Base-by-base conservation (phyloP, 2,888 invertebrate species). In the Pammene fasciana region DNA sequence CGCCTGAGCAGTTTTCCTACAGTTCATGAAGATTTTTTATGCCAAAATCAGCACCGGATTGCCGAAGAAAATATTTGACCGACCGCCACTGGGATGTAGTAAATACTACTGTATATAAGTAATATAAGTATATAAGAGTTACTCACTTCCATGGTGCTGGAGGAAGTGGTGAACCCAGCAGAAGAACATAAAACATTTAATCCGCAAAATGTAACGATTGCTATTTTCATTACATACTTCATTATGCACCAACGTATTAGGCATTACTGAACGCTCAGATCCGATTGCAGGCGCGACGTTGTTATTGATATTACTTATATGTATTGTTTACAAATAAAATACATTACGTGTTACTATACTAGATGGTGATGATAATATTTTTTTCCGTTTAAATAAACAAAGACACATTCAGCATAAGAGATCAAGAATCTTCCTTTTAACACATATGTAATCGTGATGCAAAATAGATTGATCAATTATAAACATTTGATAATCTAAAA, bases 271-370 rank as follows among this genome's bases (percentile, higher is more conserved):
- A 45, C 3, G 54, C 54, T 38, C 5, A 10, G 16, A 61, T 41
- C 50, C 9, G 36, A 48, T 0, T 1, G 38, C 34, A 38, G 36
- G 13, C 5, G 16, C n/a, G 5, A 45, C 26, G 26, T 45, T 45
- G 26, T 57, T 43, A 10, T 59, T 59, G 13, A 11, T 36, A 13
- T 13, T n/a, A 3, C 18, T 13, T n/a, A 3, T 38, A 36, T 16
- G 38, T 16, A 11, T 48, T 62, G 62, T 62, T 62, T 62, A 52
- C n/a, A 41, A 62, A 62, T 50, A 41, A 36, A 50, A 41, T 10
- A 38, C 18, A 52, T 52, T 50, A 10, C 18, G 9, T 9, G 18
- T 46, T 16, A 16, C 14, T 0, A 38, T 38, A 14, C 11, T 38
- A 56, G 1, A 38, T 16, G 14, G 38, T 43, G 43, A 13, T 6